These are phyloP conservation scores for Potamarius usumacintae DNA, from an alignment of 2,113 vertebrate species.

Conservation along the genomic window DNA sequence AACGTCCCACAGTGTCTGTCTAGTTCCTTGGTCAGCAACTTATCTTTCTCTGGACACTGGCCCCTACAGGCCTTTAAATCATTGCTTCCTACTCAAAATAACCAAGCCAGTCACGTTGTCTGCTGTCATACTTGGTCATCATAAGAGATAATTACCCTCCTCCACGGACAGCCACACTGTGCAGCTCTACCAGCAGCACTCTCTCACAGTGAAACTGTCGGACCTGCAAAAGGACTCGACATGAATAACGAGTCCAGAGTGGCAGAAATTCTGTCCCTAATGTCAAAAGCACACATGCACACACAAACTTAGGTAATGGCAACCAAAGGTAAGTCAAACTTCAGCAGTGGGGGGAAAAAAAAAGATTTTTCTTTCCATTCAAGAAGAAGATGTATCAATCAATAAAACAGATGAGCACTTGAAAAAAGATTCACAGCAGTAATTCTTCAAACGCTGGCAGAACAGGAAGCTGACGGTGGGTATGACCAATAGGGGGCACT, in stretches of 20 bases:
- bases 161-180: slow-evolving; percentile 58
- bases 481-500: slow-evolving; percentile 77
- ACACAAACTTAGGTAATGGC: slow-evolving; percentile 58
- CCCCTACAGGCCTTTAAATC: slow-evolving; percentile 48
- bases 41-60: slow-evolving; percentile 68
- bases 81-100: slow-evolving; percentile 64
- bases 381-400: slow-evolving; percentile 67
- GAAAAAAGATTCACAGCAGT: slow-evolving; percentile 55
- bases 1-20: slow-evolving; percentile 24
- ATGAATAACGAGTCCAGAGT: slow-evolving; percentile 71
- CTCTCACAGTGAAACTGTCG: slow-evolving; percentile 60
- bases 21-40: slow-evolving; percentile 44
- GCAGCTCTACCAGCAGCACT: slow-evolving; percentile 63
- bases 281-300: slow-evolving; percentile 25
- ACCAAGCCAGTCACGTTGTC: slow-evolving; percentile 70
- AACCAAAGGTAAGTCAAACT: slow-evolving; percentile 68
- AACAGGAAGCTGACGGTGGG: slow-evolving; percentile 51
- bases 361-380: slow-evolving; percentile 44
- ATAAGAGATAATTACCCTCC: slow-evolving; percentile 75
- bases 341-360: slow-evolving; percentile 54
- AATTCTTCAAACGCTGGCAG: slow-evolving; percentile 61
- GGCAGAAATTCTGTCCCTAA: slow-evolving; percentile 65
- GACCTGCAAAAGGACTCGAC: slow-evolving; percentile 66
- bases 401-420: slow-evolving; percentile 57
- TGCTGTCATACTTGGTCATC: slow-evolving; percentile 73